Conservation (phyloP, 2,888 invertebrate genomes). For the Drosophila quinaria region DNA sequence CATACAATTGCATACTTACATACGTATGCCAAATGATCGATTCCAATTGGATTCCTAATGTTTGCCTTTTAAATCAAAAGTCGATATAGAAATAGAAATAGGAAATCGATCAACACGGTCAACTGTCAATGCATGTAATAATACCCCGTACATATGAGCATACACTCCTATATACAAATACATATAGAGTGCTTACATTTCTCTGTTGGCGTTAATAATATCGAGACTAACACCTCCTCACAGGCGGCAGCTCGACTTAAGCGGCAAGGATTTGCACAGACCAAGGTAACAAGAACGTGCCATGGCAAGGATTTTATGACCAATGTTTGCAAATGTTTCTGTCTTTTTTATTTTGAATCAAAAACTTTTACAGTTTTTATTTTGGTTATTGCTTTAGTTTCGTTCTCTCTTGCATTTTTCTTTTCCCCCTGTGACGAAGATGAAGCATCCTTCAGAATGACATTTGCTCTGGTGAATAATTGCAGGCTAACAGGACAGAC, state of each 20-base stretch:
- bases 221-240: slow-evolving; percentile 62
- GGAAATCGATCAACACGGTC: slow-evolving; percentile 4
- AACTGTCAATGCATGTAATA: slow-evolving; percentile 21
- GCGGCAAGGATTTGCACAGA: slow-evolving; percentile 82
- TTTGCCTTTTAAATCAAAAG: slow-evolving; percentile 36
- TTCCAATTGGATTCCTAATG: slow-evolving; percentile 65
- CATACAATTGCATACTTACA: background rate
- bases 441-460: slow-evolving; percentile 7
- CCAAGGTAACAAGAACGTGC: slow-evolving; percentile 75
- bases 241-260: slow-evolving; percentile 79
- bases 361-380: slow-evolving; percentile 22
- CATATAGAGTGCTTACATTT: slow-evolving; percentile 48
- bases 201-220: slow-evolving; percentile 62
- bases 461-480: slow-evolving; percentile 33
- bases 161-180: too few species aligned
- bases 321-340: slow-evolving; percentile 23
- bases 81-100: slow-evolving; percentile 19
- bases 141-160: slow-evolving; percentile 4
- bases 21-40: slow-evolving; percentile 47
- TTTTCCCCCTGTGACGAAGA: background rate
- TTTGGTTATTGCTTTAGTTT: slow-evolving; percentile 34
- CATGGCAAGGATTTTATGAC: slow-evolving; percentile 15
- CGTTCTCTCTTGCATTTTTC: slow-evolving; percentile 4
- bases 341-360: slow-evolving; percentile 2
- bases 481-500: slow-evolving; percentile 84